phyloP scores from a whole-genome alignment of 2,797 vertebrate genomes.

The Spinus pinus region DNA sequence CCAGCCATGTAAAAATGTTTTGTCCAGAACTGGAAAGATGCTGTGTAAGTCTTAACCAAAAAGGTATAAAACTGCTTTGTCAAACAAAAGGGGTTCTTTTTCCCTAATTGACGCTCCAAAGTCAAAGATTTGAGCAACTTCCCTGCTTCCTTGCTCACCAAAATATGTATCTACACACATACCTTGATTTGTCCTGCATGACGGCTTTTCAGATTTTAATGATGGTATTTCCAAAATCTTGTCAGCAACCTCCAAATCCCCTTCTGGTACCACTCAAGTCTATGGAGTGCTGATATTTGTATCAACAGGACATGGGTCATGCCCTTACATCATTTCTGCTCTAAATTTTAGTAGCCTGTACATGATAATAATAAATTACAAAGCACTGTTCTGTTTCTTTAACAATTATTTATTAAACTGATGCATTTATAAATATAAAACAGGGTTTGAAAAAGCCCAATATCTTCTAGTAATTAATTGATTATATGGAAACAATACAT shows the following conservation, averaged over 20 bases:
- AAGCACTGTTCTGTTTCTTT: neutral
- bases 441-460: neutral
- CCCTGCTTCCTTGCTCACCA: neutral
- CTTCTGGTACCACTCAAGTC: neutral
- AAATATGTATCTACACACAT: neutral
- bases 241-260: neutral
- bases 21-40: neutral
- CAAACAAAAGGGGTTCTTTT: rapidly evolving
- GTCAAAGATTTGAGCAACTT: neutral
- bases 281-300: neutral
- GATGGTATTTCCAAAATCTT: neutral
- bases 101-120: neutral
- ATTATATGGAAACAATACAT: neutral
- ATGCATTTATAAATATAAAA: neutral
- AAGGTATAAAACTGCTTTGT: neutral
- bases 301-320: rapidly evolving
- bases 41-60: neutral
- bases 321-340: neutral
- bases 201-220: neutral
- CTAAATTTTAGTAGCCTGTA: neutral
- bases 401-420: neutral
- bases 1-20: rapidly evolving
- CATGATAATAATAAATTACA: neutral
- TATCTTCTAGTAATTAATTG: neutral
- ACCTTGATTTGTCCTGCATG: neutral